Evolutionary conservation across 2,797 vertebrate genomes (phyloP).

Genomic region (Staurois parvus): DNA sequence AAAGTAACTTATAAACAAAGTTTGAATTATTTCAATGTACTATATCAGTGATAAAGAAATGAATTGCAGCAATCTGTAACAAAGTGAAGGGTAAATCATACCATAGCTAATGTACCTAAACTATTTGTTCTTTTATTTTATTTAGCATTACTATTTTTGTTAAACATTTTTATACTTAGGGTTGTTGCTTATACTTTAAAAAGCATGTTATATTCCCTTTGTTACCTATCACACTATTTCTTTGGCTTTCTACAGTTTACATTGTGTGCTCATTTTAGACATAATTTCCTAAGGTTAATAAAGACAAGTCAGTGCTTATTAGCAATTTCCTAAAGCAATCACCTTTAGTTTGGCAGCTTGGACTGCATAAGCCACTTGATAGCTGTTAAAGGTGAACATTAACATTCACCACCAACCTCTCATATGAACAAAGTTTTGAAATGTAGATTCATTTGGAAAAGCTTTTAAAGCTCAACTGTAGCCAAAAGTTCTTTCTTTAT

Average conservation of each 20-base stretch:
- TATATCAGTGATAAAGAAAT: too few species aligned
- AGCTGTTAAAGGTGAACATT: background rate
- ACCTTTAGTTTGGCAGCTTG: too few species aligned
- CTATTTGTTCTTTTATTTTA: too few species aligned
- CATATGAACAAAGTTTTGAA: background rate
- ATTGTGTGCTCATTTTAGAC: background rate
- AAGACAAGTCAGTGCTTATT: background rate
- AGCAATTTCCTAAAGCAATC: too few species aligned
- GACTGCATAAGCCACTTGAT: background rate
- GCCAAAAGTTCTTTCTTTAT: background rate
- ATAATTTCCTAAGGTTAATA: background rate
- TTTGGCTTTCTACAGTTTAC: background rate
- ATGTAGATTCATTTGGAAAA: background rate
- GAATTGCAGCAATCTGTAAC: too few species aligned
- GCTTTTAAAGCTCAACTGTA: background rate
- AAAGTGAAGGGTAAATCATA: too few species aligned
- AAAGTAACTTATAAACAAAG: too few species aligned
- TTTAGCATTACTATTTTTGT: background rate
- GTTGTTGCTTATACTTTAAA: background rate
- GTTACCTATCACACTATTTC: background rate
- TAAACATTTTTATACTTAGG: background rate
- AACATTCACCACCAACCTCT: background rate
- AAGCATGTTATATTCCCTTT: background rate
- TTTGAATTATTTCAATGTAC: too few species aligned
- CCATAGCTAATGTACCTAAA: too few species aligned